These are phyloP conservation scores for Aricia agestis DNA, from an alignment of 1,140 invertebrate genomes.

Conservation along the genomic window DNA sequence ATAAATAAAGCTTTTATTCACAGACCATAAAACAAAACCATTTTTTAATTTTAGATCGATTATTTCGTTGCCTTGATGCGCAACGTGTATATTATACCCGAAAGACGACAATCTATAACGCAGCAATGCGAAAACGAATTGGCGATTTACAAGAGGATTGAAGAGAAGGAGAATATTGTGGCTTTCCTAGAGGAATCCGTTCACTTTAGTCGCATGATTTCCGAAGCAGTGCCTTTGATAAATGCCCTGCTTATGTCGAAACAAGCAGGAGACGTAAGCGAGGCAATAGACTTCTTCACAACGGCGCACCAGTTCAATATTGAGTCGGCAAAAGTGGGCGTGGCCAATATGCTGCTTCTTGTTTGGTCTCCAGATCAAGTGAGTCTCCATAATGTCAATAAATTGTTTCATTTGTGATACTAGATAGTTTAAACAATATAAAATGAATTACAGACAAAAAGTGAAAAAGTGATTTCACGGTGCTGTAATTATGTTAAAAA, in stretches of 20 bases:
- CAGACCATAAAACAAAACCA: background rate
- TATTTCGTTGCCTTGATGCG: slow-evolving; percentile 66
- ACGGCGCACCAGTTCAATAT: slow-evolving; percentile 87
- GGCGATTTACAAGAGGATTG: slow-evolving; percentile 58
- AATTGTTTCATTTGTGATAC: too few species aligned
- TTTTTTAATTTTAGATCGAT: slow-evolving; percentile 45
- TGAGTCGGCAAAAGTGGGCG: slow-evolving; percentile 81
- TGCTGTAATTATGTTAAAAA: too few species aligned
- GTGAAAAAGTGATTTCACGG: too few species aligned
- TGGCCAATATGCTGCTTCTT: slow-evolving; percentile 86
- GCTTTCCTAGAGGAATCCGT: slow-evolving; percentile 79
- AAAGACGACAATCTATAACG: slow-evolving; percentile 46
- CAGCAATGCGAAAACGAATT: slow-evolving; percentile 62
- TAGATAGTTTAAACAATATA: too few species aligned
- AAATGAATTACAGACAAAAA: too few species aligned
- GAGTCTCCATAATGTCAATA: slow-evolving; percentile 21
- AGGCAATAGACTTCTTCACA: slow-evolving; percentile 91
- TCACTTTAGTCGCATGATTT: slow-evolving; percentile 81
- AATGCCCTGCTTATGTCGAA: slow-evolving; percentile 85
- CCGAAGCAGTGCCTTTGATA: slow-evolving; percentile 82
- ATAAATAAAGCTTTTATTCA: too few species aligned
- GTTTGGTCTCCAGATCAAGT: slow-evolving; percentile 83
- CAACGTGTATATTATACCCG: slow-evolving; percentile 63
- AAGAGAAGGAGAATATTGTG: slow-evolving; percentile 76
- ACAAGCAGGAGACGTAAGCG: slow-evolving; percentile 85